phyloP scores from a whole-genome alignment of 2,888 invertebrate species.

The Lamellibrachia satsuma region DNA sequence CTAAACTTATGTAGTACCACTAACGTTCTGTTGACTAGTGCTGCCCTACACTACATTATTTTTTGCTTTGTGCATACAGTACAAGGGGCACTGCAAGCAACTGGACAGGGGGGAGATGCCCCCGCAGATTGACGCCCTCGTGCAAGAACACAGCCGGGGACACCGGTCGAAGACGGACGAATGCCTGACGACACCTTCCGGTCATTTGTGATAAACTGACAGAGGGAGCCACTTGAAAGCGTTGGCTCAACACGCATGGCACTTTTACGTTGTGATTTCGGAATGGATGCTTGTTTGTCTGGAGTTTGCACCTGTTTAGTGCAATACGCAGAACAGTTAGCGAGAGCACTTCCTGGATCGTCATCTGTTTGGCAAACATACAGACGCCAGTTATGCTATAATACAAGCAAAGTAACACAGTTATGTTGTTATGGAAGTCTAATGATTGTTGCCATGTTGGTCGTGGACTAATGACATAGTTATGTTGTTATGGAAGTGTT shows the following conservation, averaged over 20 bases:
- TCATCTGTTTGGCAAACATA: not conserved
- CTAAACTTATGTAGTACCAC: not conserved
- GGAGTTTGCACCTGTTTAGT: not conserved
- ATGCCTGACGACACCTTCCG: not conserved
- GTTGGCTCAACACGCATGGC: not conserved
- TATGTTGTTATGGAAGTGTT: too few relatives aligned
- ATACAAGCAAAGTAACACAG: not conserved
- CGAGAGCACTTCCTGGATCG: not conserved
- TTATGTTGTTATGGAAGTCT: too few relatives aligned
- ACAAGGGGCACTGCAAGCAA: slow-evolving; percentile 32
- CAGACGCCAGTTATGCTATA: not conserved
- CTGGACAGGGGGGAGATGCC: slow-evolving; percentile 34
- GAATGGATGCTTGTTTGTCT: not conserved
- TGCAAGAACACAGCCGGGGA: slow-evolving; percentile 20
- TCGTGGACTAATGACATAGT: too few relatives aligned
- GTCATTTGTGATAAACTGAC: not conserved
- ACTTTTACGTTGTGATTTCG: not conserved
- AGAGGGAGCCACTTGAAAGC: not conserved
- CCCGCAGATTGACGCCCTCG: slow-evolving; percentile 26
- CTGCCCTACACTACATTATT: too few relatives aligned
- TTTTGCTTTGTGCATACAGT: slow-evolving; percentile 24
- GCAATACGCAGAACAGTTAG: not conserved
- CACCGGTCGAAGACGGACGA: not conserved
- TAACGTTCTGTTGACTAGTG: not conserved
- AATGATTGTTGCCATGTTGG: too few relatives aligned